Base-by-base conservation (phyloP, 2,888 invertebrate genomes). In the Oscheius sp. region DNA sequence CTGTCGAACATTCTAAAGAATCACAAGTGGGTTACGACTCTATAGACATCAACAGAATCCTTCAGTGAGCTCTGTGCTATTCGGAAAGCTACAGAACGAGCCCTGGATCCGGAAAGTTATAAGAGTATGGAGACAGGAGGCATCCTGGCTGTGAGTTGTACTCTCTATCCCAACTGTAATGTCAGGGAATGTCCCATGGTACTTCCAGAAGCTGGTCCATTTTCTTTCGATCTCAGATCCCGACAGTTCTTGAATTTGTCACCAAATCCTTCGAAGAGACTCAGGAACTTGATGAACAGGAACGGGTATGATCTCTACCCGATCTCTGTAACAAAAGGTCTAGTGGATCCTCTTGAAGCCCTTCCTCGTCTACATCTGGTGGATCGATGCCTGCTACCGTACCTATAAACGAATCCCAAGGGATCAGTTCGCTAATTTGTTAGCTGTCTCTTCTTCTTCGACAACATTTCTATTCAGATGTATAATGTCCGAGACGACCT, bases 361-460 rank as follows among this genome's bases (percentile, higher is more conserved):
- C n/a, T 63, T 63, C 50, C n/a, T 63, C 63, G 63, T 63, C 63
- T 63, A 63, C 32, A 63, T 63, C 29, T 63, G 63, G 63, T 63
- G 63, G 63, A 63, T 48, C 29, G 63, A 63, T 48, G 13, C 48
- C 10, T 63, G 63, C 29, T 63, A 47, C 48, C 63, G 63, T 2
- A 63, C 63, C 4, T 63, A 63, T 48, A 63, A 63, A 33, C 47
- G 50, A 11, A 48, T 63, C 11, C 63, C 63, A 21, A 63, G 63
- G 21, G 63, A 63, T n/a, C 47, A 63, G 2, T 63, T 48, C 48
- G n/a, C 63, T 13, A 21, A 11, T n/a, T 48, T 63, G 63, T 63
- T 10, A 11, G 63, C 29, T 5, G 21, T 47, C 21, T 3, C 9
- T 10, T n/a, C 9, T 10, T n/a, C 5, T 48, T 48, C 21, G 21